Conservation (phyloP, 2,113 vertebrate species). For the Rhinolophus ferrumequinum region DNA sequence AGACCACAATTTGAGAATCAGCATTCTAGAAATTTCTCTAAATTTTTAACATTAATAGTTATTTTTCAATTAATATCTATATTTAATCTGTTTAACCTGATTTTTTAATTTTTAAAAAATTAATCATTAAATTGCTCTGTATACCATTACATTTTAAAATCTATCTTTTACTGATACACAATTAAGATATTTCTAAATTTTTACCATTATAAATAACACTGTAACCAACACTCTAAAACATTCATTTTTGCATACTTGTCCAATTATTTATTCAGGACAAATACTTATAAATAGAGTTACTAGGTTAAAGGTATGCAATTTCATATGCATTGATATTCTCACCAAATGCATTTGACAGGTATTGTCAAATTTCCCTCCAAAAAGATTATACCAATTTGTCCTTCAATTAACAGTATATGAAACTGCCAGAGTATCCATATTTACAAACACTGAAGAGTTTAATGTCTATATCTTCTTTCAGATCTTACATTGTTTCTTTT, state of each 20-base stretch:
- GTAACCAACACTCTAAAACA: not conserved
- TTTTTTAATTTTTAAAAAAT: not conserved
- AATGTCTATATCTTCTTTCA: not conserved
- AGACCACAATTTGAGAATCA: not conserved
- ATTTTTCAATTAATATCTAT: not conserved
- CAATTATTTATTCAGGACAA: not conserved
- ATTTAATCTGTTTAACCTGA: not conserved
- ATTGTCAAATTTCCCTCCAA: not conserved
- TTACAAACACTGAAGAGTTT: not conserved
- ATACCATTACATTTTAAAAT: not conserved
- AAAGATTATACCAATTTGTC: not conserved
- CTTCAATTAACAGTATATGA: not conserved
- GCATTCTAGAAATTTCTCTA: not conserved
- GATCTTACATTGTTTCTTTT: not conserved
- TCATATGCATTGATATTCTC: not conserved
- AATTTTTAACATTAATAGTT: not conserved
- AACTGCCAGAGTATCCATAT: not conserved
- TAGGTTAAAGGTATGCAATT: not conserved
- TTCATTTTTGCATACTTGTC: not conserved
- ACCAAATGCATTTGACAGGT: not conserved
- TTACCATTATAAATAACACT: not conserved
- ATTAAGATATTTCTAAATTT: not conserved
- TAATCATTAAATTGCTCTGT: not conserved
- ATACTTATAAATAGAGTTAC: not conserved
- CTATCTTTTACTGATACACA: not conserved